Conservation (phyloP, 2,113 vertebrate genomes). For the Oplegnathus fasciatus region DNA sequence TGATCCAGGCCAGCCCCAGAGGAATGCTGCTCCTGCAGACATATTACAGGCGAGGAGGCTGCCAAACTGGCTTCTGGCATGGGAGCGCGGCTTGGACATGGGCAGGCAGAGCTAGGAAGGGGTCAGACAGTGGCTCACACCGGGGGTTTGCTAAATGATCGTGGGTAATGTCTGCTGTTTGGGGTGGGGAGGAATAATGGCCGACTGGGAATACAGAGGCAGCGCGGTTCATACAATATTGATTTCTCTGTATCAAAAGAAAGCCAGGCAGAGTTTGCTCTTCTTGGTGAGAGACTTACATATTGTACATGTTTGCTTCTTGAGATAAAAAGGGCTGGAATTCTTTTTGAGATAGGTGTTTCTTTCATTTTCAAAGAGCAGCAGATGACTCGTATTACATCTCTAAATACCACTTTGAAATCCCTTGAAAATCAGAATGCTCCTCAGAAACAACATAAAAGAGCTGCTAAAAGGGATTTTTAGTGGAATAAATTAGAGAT, state of each 20-base stretch:
- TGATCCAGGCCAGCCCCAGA: conserved; percentile 83
- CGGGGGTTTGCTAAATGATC: conserved; percentile 76
- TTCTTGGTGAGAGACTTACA: conserved; percentile 72
- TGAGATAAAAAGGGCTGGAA: conserved; percentile 75
- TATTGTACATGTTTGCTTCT: conserved; percentile 81
- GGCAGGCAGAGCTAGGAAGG: conserved; percentile 63
- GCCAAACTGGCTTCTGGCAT: conserved; percentile 75
- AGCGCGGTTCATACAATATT: conserved; percentile 78
- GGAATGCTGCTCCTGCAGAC: conserved; percentile 82
- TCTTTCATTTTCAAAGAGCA: conserved; percentile 86
- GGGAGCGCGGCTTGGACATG: conserved; percentile 61
- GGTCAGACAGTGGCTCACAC: conserved; percentile 76
- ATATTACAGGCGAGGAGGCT: conserved; percentile 70
- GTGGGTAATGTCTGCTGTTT: conserved; percentile 73
- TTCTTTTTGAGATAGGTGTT: conserved; percentile 81
- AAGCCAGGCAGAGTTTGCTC: conserved; percentile 71
- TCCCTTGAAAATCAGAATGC: conserved; percentile 81
- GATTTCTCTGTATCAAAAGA: conserved; percentile 77
- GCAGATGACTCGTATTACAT: conserved; percentile 79
- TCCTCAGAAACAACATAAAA: conserved; percentile 86
- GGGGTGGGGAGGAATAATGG: conserved; percentile 77
- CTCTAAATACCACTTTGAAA: conserved; percentile 85
- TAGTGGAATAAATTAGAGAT: conserved; percentile 81
- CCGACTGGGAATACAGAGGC: conserved; percentile 74
- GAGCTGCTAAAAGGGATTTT: conserved; percentile 80